Percentiles rank a stretch among this genome's conserved stretches.
These are phyloP conservation scores for Drosophila niveifrons DNA, from an alignment of 2,888 invertebrate genomes.

Conservation along the genomic window DNA sequence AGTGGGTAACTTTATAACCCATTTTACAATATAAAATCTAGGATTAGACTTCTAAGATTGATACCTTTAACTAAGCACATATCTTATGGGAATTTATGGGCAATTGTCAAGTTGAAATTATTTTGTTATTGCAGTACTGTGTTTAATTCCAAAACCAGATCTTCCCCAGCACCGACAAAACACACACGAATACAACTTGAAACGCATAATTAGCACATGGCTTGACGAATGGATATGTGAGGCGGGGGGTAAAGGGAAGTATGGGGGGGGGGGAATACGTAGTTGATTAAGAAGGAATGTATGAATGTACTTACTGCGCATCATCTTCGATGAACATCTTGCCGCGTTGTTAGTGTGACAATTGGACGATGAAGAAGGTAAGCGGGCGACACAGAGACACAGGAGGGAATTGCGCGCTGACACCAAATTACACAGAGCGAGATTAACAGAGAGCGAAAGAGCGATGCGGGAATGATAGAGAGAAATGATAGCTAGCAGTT, in stretches of 20 bases:
- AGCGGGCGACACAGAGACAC: conserved; percentile 23
- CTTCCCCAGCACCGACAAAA: conserved; percentile 1
- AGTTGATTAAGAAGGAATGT: conserved; percentile 10
- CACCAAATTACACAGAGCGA: conserved; percentile 21
- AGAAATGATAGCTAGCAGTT: conserved; percentile 21
- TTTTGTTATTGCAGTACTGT: background rate
- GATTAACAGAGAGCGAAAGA: background rate
- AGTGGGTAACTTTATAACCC: background rate
- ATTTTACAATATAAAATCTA: background rate
- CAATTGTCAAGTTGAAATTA: background rate
- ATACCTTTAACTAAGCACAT: background rate
- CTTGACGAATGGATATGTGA: conserved; percentile 1
- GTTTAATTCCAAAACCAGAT: background rate
- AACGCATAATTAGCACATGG: conserved; percentile 21
- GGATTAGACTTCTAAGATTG: background rate
- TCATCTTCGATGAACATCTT: conserved; percentile 84
- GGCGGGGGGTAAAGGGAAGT: background rate
- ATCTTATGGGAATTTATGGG: background rate
- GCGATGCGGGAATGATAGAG: conserved; percentile 14
- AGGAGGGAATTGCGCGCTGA: conserved; percentile 19
- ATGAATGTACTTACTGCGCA: conserved; percentile 81
- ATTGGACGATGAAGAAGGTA: conserved; percentile 29
- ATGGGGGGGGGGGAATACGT: background rate
- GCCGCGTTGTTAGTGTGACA: conserved; percentile 35
- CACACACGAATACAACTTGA: conserved; percentile 2